Evolutionary conservation across 2,113 vertebrate species (phyloP).

Genomic region (Myotis brandtii): DNA sequence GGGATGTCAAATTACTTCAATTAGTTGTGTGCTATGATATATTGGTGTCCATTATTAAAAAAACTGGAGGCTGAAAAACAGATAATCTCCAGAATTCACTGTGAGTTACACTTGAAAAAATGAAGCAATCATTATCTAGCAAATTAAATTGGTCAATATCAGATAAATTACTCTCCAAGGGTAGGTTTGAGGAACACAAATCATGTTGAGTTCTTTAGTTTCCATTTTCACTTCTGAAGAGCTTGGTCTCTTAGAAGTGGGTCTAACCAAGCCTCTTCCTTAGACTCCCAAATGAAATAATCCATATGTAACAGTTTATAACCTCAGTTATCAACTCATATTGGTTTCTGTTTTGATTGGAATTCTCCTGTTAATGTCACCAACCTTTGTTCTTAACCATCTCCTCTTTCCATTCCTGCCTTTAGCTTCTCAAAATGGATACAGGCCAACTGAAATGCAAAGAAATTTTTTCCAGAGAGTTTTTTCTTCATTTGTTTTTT

Average conservation of each 20-base stretch:
- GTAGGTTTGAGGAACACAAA: not conserved
- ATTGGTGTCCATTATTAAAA: conserved; percentile 17
- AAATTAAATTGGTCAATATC: conserved; percentile 17
- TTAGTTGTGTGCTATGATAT: not conserved
- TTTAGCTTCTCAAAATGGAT: not conserved
- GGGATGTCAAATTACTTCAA: not conserved
- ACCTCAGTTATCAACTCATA: not conserved
- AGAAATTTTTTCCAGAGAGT: not conserved
- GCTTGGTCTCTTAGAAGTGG: not conserved
- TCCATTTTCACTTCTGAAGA: conserved; percentile 3
- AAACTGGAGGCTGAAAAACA: not conserved
- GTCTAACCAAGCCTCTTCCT: not conserved
- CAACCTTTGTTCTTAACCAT: not conserved
- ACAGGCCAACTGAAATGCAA: conserved; percentile 3
- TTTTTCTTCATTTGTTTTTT: not conserved
- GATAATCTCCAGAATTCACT: not conserved
- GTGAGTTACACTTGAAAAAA: not conserved
- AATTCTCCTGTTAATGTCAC: not conserved
- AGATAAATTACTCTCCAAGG: not conserved
- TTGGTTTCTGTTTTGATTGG: not conserved
- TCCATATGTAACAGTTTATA: not conserved
- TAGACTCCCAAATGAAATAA: not conserved
- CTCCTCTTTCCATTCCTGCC: not conserved
- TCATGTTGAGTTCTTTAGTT: not conserved
- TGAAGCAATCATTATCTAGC: not conserved